Evolutionary conservation across 2,888 invertebrate genomes (phyloP).

Genomic region (Corbicula japonica): DNA sequence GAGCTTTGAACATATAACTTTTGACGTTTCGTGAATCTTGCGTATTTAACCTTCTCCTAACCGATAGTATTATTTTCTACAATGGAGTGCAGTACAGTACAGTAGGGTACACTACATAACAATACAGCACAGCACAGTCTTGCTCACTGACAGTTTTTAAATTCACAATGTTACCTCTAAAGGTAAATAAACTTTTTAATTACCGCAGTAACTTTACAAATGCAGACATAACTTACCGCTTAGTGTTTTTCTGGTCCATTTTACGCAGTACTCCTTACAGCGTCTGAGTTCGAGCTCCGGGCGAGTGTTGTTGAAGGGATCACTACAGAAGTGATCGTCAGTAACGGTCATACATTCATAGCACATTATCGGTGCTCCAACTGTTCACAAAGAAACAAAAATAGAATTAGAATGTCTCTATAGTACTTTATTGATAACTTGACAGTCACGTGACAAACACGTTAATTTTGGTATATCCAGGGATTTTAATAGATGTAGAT

Average conservation of each 20-base stretch:
- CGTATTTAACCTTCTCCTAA: too few species aligned
- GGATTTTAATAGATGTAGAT: too few species aligned
- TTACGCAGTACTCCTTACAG: constrained; percentile 78
- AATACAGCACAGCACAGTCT: too few species aligned
- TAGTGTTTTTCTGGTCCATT: constrained; percentile 77
- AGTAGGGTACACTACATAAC: too few species aligned
- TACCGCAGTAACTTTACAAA: too few species aligned
- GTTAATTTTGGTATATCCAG: constrained; percentile 2
- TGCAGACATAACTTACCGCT: constrained; percentile 75
- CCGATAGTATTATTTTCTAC: too few species aligned
- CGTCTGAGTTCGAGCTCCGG: constrained; percentile 63
- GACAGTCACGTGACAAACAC: not conserved
- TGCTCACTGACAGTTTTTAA: too few species aligned
- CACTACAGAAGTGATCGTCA: constrained; percentile 73
- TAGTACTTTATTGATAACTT: not conserved
- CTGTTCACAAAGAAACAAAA: not conserved
- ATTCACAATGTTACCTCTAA: too few species aligned
- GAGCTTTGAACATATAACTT: too few species aligned
- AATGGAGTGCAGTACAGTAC: too few species aligned
- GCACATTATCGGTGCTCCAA: constrained; percentile 55
- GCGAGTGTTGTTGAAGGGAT: constrained; percentile 78
- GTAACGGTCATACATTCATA: constrained; percentile 66
- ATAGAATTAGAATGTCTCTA: not conserved
- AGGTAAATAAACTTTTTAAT: too few species aligned
- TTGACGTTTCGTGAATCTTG: too few species aligned